These are phyloP conservation scores for Orchesella flavescens DNA, from an alignment of 2,888 invertebrate species.

Conservation along the genomic window DNA sequence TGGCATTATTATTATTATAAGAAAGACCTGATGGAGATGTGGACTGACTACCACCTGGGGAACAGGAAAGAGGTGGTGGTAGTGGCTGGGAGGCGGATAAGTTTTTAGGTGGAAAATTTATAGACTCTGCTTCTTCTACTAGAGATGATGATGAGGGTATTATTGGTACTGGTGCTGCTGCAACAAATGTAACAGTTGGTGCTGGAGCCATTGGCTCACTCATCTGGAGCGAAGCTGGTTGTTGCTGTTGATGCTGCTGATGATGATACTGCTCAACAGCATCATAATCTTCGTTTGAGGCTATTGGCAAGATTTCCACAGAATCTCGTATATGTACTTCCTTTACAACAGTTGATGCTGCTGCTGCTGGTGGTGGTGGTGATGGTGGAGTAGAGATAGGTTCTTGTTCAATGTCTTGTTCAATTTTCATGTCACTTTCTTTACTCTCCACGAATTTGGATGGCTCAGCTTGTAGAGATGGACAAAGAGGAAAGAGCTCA, in stretches of 20 bases:
- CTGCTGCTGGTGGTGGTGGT: neutral
- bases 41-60: conserved; percentile 61
- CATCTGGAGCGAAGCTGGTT: conserved; percentile 19
- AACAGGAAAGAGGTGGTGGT: conserved; percentile 53
- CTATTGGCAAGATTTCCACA: too few relatives aligned
- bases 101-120: conserved; percentile 44
- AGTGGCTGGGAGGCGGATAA: conserved; percentile 59
- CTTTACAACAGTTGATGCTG: too few relatives aligned
- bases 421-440: conserved; percentile 12
- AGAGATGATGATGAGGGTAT: conserved; percentile 19
- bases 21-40: conserved; percentile 63
- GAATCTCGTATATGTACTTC: too few relatives aligned
- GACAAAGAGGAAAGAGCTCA: conserved; percentile 64
- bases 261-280: conserved; percentile 14
- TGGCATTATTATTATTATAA: conserved; percentile 43
- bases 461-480: conserved; percentile 14
- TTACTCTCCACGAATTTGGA: neutral
- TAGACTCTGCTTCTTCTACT: conserved; percentile 17
- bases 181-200: conserved; percentile 58
- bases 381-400: neutral
- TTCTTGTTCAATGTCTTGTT: neutral
- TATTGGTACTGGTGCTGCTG: conserved; percentile 9
- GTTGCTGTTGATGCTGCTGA: conserved; percentile 38
- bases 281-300: conserved; percentile 28
- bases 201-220: conserved; percentile 42